Evolutionary conservation across 2,797 vertebrate genomes (phyloP).

Genomic region (Lutjanus argentimaculatus): DNA sequence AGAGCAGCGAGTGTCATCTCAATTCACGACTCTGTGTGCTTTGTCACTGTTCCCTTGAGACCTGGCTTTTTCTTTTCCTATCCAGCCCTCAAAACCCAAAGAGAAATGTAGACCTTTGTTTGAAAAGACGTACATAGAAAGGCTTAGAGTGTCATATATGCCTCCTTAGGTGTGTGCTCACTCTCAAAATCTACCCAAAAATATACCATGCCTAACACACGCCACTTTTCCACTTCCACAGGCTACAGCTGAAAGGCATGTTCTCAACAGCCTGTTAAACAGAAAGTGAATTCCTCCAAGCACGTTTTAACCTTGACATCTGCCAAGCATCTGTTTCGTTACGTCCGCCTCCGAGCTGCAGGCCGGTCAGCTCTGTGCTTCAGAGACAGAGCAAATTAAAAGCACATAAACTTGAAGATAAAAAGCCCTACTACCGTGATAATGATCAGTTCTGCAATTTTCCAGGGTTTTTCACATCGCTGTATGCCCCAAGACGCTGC

Average conservation of each 20-base stretch:
- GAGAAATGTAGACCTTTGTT: slow-evolving; percentile 41
- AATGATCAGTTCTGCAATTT: slow-evolving; percentile 60
- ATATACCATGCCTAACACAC: background rate
- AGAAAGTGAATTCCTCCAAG: slow-evolving; percentile 62
- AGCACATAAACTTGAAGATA: slow-evolving; percentile 56
- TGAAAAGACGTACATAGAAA: slow-evolving; percentile 26
- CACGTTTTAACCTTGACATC: slow-evolving; percentile 69
- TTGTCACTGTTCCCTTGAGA: slow-evolving; percentile 28
- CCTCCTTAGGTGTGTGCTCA: background rate
- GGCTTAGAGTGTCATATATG: background rate
- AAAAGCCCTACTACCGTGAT: slow-evolving; percentile 43
- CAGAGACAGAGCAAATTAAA: slow-evolving; percentile 59
- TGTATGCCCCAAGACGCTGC: slow-evolving; percentile 10
- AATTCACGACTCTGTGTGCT: slow-evolving; percentile 44
- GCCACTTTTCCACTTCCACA: slow-evolving; percentile 18
- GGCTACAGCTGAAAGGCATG: slow-evolving; percentile 54
- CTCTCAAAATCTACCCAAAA: background rate
- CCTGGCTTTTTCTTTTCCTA: slow-evolving; percentile 25
- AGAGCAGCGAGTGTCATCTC: slow-evolving; percentile 44
- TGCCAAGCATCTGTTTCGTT: slow-evolving; percentile 71
- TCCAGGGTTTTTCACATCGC: slow-evolving; percentile 37
- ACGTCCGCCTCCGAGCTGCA: slow-evolving; percentile 38
- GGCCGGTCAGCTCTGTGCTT: slow-evolving; percentile 48
- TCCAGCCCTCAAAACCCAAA: slow-evolving; percentile 36
- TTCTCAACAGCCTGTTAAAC: slow-evolving; percentile 66